Percentiles rank a stretch among this genome's conserved stretches.
These are phyloP conservation scores for Microplitis demolitor DNA, from an alignment of 1,140 invertebrate genomes.

Conservation along the genomic window DNA sequence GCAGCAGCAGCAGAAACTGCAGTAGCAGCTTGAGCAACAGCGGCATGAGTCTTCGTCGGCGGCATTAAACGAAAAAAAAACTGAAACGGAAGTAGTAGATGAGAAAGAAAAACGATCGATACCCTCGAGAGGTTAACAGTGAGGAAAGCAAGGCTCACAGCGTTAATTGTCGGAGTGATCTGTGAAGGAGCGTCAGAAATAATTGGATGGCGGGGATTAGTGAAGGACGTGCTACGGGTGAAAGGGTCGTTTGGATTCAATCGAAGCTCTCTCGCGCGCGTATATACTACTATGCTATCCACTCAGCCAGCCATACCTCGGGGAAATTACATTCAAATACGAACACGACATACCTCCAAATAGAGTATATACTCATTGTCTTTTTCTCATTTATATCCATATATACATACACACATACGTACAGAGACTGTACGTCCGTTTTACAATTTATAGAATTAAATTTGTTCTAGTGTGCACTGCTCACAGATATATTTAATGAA, in stretches of 20 bases:
- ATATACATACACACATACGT: no score
- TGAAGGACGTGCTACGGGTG: constrained; percentile 29
- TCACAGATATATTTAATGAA: no score
- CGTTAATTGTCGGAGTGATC: constrained; percentile 50
- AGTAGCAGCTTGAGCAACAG: no score
- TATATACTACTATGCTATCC: no score
- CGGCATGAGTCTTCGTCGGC: no score
- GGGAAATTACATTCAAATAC: constrained; percentile 32
- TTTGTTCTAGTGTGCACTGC: neutral
- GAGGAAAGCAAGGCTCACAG: constrained; percentile 35
- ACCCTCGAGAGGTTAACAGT: constrained; percentile 24
- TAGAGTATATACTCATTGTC: neutral
- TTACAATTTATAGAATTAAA: neutral
- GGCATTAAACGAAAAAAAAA: neutral
- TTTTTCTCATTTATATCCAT: neutral
- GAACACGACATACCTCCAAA: constrained; percentile 2
- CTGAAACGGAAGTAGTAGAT: neutral
- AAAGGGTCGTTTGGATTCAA: constrained; percentile 45
- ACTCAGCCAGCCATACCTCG: constrained; percentile 2
- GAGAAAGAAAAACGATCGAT: constrained; percentile 24
- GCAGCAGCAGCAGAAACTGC: neutral
- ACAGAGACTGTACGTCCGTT: neutral
- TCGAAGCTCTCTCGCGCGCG: constrained; percentile 35
- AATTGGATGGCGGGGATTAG: constrained; percentile 51
- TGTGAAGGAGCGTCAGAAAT: constrained; percentile 47